Conservation (phyloP, 1,140 invertebrate species). For the Drosophila punjabiensis region DNA sequence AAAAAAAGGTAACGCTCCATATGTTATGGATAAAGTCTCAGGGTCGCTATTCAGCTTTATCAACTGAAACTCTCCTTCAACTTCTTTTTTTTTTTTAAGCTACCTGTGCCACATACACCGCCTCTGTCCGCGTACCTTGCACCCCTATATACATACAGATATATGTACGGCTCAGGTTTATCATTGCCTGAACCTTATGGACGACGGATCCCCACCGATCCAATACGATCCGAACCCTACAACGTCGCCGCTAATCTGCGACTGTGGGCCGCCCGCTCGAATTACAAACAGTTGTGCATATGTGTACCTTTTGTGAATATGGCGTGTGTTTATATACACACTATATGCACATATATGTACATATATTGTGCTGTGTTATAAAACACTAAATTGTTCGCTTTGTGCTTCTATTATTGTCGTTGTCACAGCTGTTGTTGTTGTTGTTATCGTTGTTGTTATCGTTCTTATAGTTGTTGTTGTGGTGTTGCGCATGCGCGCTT, state of each 20-base stretch:
- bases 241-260: constrained; percentile 44
- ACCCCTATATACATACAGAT: constrained; percentile 1
- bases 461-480: constrained; percentile 11
- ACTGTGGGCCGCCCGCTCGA: constrained; percentile 21
- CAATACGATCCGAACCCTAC: constrained; percentile 17
- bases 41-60: constrained; percentile 10
- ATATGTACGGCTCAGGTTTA: constrained; percentile 18
- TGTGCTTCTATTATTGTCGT: constrained; percentile 16
- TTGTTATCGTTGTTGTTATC: constrained; percentile 12
- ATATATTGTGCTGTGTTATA: constrained; percentile 14
- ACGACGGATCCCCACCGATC: constrained; percentile 11
- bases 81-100: not conserved
- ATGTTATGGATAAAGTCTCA: constrained; percentile 1
- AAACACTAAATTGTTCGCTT: constrained; percentile 20
- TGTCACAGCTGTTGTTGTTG: constrained; percentile 26
- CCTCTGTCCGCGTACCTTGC: constrained; percentile 16
- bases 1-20: not conserved
- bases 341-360: constrained; percentile 8
- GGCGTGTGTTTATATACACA: constrained; percentile 13
- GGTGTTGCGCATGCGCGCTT: constrained; percentile 73
- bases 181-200: constrained; percentile 9
- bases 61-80: constrained; percentile 1
- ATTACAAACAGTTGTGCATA: constrained; percentile 38
- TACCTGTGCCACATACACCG: constrained; percentile 29
- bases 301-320: constrained; percentile 6